phyloP scores from a whole-genome alignment of 2,113 vertebrate species.

The Pelmatolapia mariae region DNA sequence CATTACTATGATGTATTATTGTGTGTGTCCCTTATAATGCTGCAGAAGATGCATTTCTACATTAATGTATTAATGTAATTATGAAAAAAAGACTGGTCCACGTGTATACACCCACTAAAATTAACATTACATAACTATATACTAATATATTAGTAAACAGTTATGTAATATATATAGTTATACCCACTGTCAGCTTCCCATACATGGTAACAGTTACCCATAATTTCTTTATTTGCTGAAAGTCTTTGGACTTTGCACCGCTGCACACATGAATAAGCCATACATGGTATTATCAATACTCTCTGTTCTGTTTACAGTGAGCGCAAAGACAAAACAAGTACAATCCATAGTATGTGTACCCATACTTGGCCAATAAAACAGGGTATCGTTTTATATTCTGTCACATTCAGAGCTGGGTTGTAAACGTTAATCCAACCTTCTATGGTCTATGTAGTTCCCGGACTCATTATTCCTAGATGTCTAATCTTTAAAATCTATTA shows the following conservation, averaged over 20 bases:
- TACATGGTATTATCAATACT: background rate
- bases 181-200: background rate
- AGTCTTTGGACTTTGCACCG: background rate
- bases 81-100: background rate
- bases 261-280: background rate
- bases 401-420: background rate
- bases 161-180: background rate
- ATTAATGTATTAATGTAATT: background rate
- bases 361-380: background rate
- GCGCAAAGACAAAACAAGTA: background rate
- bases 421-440: background rate
- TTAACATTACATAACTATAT: background rate
- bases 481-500: too few species aligned
- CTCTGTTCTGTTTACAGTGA: background rate
- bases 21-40: background rate
- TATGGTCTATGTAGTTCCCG: background rate
- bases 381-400: background rate
- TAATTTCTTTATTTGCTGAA: background rate
- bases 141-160: background rate
- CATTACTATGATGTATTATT: background rate
- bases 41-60: background rate
- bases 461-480: too few species aligned
- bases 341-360: background rate
- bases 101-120: background rate
- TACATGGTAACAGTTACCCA: background rate